Conservation (phyloP, 2,113 vertebrate genomes). For the Cranoglanis bouderius region DNA sequence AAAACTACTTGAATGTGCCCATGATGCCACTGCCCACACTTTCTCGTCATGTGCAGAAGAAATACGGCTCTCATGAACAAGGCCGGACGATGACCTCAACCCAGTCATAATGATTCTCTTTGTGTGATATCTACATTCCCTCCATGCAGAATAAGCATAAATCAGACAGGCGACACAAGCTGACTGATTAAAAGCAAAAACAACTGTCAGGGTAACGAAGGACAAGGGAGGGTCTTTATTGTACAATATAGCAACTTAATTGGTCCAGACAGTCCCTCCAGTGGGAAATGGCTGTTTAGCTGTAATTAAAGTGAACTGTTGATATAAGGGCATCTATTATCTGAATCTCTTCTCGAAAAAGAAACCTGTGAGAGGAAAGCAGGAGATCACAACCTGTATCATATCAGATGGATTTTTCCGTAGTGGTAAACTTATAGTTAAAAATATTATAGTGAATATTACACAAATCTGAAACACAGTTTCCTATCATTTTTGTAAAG, state of each 20-base stretch:
- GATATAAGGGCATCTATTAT: slow-evolving; percentile 47
- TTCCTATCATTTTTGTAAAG: not conserved
- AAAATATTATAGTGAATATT: not conserved
- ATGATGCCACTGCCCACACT: not conserved
- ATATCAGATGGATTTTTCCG: not conserved
- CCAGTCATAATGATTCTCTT: slow-evolving; percentile 70
- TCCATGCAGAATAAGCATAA: slow-evolving; percentile 77
- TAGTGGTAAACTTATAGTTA: not conserved
- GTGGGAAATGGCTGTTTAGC: slow-evolving; percentile 69
- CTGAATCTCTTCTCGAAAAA: slow-evolving; percentile 3
- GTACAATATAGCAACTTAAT: slow-evolving; percentile 77
- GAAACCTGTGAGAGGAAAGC: not conserved
- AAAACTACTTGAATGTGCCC: not conserved
- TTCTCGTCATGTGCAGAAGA: not conserved
- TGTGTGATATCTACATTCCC: slow-evolving; percentile 70
- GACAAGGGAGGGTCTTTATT: slow-evolving; percentile 78
- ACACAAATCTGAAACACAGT: not conserved
- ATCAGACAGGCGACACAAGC: slow-evolving; percentile 72
- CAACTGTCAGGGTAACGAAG: slow-evolving; percentile 73
- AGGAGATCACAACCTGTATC: not conserved
- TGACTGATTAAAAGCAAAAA: slow-evolving; percentile 80
- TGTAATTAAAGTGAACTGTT: slow-evolving; percentile 76
- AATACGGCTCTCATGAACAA: slow-evolving; percentile 12
- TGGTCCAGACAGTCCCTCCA: slow-evolving; percentile 73
- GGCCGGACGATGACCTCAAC: slow-evolving; percentile 65